Base-by-base conservation (phyloP, 2,113 vertebrate species). In the Platichthys flesus region DNA sequence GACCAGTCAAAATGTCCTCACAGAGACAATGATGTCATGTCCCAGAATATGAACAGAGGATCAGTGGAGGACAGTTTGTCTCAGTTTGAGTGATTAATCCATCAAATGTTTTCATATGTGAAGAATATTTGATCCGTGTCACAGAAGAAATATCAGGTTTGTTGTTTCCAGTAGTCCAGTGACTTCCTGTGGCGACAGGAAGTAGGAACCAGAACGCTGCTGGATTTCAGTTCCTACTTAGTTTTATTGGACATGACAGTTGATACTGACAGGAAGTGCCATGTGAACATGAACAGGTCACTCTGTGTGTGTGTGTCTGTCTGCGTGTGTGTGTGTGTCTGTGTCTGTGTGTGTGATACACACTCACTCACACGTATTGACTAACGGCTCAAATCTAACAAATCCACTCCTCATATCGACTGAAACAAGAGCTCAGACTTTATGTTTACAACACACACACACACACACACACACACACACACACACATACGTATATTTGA, bases 321-420 rank as follows among this genome's bases (percentile, higher is more conserved):
- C 9, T 28, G 24, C 24, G n/a, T 56, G 58, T 24, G 47, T 40
- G 45, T 45, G 20, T 18, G 26, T 40, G 31, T 56, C 47, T 24
- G 47, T 18, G 45, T 24, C 28, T 18, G 20, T 16, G 28, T 35
- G 54, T 23, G 1, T 23, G 9, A 45, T 15, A 24, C 68, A 67
- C 51, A 67, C 49, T 21, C 49, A 35, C 51, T 14, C 45, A 75
- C 57, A 63, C 31, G 9, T 78, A 89, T 89, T 56, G 87, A 87
- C 63, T 81, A 67, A 83, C 81, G 77, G 74, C 76, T 89, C 87
- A 79, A 78, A 83, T 85, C 70, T 67, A 78, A 75, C 79, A 83
- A 76, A 85, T 81, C 85, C 76, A 86, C 73, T 82, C 70, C 31
- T 52, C 62, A 69, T 77, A 87, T 85, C n/a, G 85, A 85, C 85